These are phyloP conservation scores for Odontamblyopus lacepedii DNA, from an alignment of 2,797 vertebrate species.

Conservation along the genomic window DNA sequence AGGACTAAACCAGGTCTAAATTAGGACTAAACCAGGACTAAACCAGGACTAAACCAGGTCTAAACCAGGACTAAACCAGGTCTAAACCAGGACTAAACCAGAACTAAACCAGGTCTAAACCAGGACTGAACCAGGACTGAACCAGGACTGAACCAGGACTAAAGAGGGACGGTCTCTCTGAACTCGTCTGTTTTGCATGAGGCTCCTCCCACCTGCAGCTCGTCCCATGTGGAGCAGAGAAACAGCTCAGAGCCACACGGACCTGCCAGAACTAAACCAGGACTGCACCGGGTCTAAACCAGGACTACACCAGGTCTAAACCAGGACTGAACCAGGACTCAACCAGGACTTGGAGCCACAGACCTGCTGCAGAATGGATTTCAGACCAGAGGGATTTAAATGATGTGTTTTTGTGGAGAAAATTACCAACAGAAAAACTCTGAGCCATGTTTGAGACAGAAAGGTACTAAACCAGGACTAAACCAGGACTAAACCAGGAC, in stretches of 20 bases:
- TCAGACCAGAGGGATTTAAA: not conserved
- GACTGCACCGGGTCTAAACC: no score
- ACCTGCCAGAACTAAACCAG: no score
- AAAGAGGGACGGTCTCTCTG: no score
- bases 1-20: not conserved
- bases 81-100: no score
- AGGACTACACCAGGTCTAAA: no score
- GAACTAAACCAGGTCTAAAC: no score
- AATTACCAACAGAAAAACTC: not conserved
- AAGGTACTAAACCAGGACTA: not conserved
- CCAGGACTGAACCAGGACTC: no score
- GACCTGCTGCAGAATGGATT: not conserved
- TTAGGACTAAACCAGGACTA: not conserved
- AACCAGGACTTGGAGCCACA: not conserved
- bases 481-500: not conserved
- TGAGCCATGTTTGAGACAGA: not conserved
- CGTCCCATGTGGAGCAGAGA: not conserved
- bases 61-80: no score
- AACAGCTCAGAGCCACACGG: not conserved
- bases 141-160: no score
- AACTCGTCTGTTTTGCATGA: not conserved
- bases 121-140: no score
- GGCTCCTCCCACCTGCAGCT: not conserved
- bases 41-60: not conserved
- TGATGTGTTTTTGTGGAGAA: no score